Evolutionary conservation across 2,797 vertebrate genomes (phyloP), one percentile per base, ranked within the genome.

Genomic region (Enteromius paludinosus): DNA sequence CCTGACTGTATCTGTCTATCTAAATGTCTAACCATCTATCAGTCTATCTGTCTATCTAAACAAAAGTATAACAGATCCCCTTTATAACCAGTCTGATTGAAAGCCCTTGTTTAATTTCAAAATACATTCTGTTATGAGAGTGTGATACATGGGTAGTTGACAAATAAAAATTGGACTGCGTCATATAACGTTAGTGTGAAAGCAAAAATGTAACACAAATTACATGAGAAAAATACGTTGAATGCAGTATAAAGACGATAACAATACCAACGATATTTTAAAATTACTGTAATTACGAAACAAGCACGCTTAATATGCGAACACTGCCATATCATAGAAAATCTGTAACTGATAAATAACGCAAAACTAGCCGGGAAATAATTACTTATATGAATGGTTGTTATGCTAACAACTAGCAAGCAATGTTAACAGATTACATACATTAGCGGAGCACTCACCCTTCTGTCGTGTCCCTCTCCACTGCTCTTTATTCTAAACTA

Each of bases 391-490:
- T 61, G 8, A 14, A 23, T 41, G 12, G 12, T n/a, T 77, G 38
- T 61, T 45, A 20, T 20, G 52, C 49, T 43, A 74, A 52, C 70
- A 65, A 15, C 11, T 62, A 77, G 64, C 62, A 70, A 69, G 64
- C 65, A 17, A 70, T 61, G 20, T 75, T 82, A 66, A 25, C 20
- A 75, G 35, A 33, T 56, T 69, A 23, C 35, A 17, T 56, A 23
- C 23, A 17, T 54, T 61, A 35, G 28, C 49, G 35, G 38, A 66
- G 30, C 49, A 69, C 81, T 77, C 52, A 83, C 81, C 49, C 20
- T 69, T 20, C 73, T 49, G 18, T 77, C 28, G 64, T 9, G 33
- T 35, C 61, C 41, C 52, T 76, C 38, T 75, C 52, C n/a, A 47
- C 47, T 69, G 38, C 28, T 69, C 38, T 41, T 43, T 49, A 20